Evolutionary conservation across 2,888 invertebrate species (phyloP).

Genomic region (Cheilosia grossa): DNA sequence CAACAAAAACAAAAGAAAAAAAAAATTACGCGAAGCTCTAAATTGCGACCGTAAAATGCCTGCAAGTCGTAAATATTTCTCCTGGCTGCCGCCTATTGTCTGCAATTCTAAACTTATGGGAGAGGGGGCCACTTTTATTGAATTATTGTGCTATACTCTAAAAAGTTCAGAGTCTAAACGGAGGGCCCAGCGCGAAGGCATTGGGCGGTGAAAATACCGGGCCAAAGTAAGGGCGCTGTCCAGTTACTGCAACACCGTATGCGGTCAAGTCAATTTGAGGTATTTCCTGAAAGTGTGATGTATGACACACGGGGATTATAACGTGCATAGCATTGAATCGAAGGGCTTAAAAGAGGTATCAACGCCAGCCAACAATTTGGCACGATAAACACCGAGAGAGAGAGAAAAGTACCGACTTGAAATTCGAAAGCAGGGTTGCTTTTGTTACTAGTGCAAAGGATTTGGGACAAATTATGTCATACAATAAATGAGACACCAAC

Average conservation of each 20-base stretch:
- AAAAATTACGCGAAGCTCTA: slow-evolving; percentile 23
- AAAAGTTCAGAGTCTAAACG: no score
- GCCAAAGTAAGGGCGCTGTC: not conserved
- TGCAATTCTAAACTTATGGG: slow-evolving; percentile 21
- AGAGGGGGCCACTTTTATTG: slow-evolving; percentile 11
- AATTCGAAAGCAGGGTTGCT: no score
- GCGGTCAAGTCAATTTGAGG: not conserved
- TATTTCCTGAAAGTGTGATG: slow-evolving; percentile 2
- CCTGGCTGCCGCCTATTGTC: slow-evolving; percentile 18
- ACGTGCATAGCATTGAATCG: no score
- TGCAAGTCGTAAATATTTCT: slow-evolving; percentile 47
- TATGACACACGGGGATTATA: not conserved
- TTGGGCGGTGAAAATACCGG: not conserved
- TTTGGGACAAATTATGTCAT: no score
- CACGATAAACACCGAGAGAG: no score
- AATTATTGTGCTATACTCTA: not conserved
- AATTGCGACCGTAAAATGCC: slow-evolving; percentile 46
- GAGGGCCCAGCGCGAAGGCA: not conserved
- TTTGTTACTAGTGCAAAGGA: no score
- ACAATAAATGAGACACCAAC: no score
- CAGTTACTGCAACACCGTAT: not conserved
- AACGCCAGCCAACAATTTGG: no score
- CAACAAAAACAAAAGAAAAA: not conserved
- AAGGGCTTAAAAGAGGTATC: no score
- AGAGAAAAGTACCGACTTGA: no score